Conservation (phyloP, 2,888 invertebrate species). For the Chalcosyrphus nemorum region DNA sequence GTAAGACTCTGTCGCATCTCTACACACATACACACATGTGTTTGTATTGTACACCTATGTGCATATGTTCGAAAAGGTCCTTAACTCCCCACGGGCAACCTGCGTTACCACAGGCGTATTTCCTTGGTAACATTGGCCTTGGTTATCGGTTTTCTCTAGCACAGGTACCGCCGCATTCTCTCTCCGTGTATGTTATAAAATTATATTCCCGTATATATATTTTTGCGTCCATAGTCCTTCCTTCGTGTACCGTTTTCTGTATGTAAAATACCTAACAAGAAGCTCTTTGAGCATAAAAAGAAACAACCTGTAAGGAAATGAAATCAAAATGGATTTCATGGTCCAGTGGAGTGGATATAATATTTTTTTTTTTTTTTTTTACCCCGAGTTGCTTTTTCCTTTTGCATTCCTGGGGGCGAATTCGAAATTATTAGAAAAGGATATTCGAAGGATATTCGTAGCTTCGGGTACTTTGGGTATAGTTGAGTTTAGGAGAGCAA, state of each 20-base stretch:
- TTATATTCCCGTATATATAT: constrained; percentile 50
- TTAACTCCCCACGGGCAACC: constrained; percentile 71
- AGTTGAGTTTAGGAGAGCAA: constrained; percentile 50
- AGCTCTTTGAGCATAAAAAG: constrained; percentile 68
- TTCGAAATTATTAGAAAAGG: constrained; percentile 74
- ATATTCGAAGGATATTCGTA: constrained; percentile 72
- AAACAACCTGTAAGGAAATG: constrained; percentile 75
- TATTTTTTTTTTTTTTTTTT: constrained; percentile 68
- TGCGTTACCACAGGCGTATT: constrained; percentile 70
- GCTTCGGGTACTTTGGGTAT: constrained; percentile 52
- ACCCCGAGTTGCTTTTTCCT: constrained; percentile 27
- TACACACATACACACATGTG: constrained; percentile 1
- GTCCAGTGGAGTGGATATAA: constrained; percentile 77
- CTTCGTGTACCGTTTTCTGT: constrained; percentile 40
- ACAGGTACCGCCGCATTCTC: constrained; percentile 54
- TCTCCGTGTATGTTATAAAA: constrained; percentile 72
- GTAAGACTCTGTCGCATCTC: constrained; percentile 36
- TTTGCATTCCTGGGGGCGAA: constrained; percentile 69
- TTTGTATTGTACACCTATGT: constrained; percentile 24
- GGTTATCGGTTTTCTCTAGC: constrained; percentile 63
- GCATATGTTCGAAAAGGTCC: constrained; percentile 61
- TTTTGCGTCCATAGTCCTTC: constrained; percentile 49
- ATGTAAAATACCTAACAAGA: constrained; percentile 71
- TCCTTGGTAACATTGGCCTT: constrained; percentile 69
- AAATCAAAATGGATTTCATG: constrained; percentile 78